Evolutionary conservation across 2,888 invertebrate species (phyloP).

Genomic region (Chelonus formosanus): DNA sequence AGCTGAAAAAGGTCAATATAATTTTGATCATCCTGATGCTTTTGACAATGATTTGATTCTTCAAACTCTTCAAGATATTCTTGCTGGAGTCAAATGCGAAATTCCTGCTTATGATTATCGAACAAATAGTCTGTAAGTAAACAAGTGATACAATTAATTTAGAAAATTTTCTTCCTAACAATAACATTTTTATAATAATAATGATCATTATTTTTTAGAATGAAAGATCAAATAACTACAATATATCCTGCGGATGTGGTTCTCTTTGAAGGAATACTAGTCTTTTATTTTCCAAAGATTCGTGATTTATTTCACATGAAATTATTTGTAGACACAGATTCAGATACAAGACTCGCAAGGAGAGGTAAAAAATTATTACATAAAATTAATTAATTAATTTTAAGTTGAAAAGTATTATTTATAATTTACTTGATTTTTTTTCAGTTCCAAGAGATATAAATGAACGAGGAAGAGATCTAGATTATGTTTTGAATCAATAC

Average conservation of each 20-base stretch:
- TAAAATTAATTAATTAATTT: not conserved
- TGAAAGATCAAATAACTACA: slow-evolving; percentile 73
- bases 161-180: too few relatives aligned
- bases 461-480: slow-evolving; percentile 92
- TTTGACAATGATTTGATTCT: slow-evolving; percentile 90
- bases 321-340: slow-evolving; percentile 98
- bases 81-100: slow-evolving; percentile 86
- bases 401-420: slow-evolving; percentile 16
- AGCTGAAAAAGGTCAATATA: slow-evolving; percentile 90
- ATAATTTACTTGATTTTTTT: not conserved
- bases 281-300: slow-evolving; percentile 96
- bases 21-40: slow-evolving; percentile 99
- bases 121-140: slow-evolving; percentile 83
- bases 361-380: slow-evolving; percentile 74
- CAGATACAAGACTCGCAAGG: slow-evolving; percentile 94
- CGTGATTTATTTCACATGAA: slow-evolving; percentile 98
- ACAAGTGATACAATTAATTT: not conserved
- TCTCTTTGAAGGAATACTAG: slow-evolving; percentile 96
- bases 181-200: too few relatives aligned
- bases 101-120: slow-evolving; percentile 95
- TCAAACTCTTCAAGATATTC: slow-evolving; percentile 81
- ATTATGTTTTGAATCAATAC: slow-evolving; percentile 94
- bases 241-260: slow-evolving; percentile 98
- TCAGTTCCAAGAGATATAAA: slow-evolving; percentile 96
- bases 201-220: slow-evolving; percentile 47